Base-by-base conservation (phyloP, 2,888 invertebrate genomes). In the Entomobrya proxima region DNA sequence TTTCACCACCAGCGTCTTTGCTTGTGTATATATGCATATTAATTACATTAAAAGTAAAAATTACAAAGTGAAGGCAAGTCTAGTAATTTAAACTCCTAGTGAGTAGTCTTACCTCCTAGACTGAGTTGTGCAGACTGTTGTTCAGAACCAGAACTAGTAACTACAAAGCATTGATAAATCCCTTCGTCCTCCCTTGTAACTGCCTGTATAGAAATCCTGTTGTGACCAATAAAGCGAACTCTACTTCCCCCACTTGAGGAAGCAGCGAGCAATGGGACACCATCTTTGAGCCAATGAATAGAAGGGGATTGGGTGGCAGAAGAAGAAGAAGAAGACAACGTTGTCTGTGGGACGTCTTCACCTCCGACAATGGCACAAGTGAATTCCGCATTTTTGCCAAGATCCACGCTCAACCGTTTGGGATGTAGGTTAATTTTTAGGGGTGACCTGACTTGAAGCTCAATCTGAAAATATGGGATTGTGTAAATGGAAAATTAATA, bases 381-480 rank as follows among this genome's bases (percentile, higher is more conserved):
- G 92, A 96, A 95, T 91, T 95, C 94, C 0, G 96, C 96, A 86
- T 94, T 94, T 72, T 95, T 95, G 9, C 93, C 95, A 92, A 96
- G 94, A 91, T 96, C 95, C 40, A 96, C 95, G 89, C 95, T 95
- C 69, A 95, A 92, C 86, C 94, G 92, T 50, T 94, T 93, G 32
- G 95, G 95, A 32, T 93, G 93, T 89, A 95, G 94, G 90, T 92
- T 92, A 85, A 92, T 92, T 91, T 94, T 94, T 30, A 95, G 92
- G 72, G 95, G 94, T 24, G 94, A 94, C 88, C 94, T 93, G 30
- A 95, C 95, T 15, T 94, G 92, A 18, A 95, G 92, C 90, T 94
- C 93, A 80, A 95, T 92, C 89, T 90, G 44, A 74, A 64, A 64
- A 35, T 52, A 35, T 69, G 21, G n/a, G n/a, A 55, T 64, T 13